A percentile compares a stretch with the other conserved stretches of the same genome.
Conservation (phyloP, 2,113 vertebrate species). For the Thalassarche chlororhynchos region DNA sequence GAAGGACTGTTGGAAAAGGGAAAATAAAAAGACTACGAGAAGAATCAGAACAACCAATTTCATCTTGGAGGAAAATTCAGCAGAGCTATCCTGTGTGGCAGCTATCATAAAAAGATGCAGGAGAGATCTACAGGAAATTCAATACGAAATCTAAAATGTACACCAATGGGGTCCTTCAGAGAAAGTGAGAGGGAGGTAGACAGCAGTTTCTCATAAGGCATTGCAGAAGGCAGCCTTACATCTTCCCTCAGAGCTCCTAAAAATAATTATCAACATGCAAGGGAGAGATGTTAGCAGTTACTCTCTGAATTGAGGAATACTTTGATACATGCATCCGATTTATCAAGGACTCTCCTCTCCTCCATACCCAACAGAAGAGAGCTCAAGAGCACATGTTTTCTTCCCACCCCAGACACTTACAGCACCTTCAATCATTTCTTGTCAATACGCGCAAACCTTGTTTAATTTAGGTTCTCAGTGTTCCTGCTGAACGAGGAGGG, state of each 20-base stretch:
- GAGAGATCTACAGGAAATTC: conserved; percentile 59
- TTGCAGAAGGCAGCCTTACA: neutral
- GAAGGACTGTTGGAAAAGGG: conserved; percentile 20
- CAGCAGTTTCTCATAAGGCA: neutral
- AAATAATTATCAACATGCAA: conserved; percentile 30
- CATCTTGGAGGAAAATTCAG: conserved; percentile 64
- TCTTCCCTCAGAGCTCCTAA: conserved; percentile 30
- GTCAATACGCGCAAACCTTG: conserved; percentile 33
- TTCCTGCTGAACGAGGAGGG: neutral
- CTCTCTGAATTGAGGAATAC: neutral
- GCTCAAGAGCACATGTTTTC: neutral
- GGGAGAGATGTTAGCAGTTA: neutral
- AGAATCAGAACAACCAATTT: conserved; percentile 51
- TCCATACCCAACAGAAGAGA: neutral
- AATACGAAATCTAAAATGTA: conserved; percentile 21
- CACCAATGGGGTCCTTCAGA: conserved; percentile 30
- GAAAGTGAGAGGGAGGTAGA: neutral
- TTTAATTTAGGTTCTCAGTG: neutral
- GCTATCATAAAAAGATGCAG: conserved; percentile 60
- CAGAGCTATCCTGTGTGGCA: conserved; percentile 53
- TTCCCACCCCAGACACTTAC: neutral
- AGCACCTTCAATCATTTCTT: conserved; percentile 21
- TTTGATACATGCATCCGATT: neutral
- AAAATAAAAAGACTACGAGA: conserved; percentile 34
- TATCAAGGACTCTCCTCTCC: neutral